Percentiles rank a stretch among this genome's conserved stretches.
These are phyloP conservation scores for Pyrochroa serraticornis DNA, from an alignment of 2,888 invertebrate species.

Conservation along the genomic window DNA sequence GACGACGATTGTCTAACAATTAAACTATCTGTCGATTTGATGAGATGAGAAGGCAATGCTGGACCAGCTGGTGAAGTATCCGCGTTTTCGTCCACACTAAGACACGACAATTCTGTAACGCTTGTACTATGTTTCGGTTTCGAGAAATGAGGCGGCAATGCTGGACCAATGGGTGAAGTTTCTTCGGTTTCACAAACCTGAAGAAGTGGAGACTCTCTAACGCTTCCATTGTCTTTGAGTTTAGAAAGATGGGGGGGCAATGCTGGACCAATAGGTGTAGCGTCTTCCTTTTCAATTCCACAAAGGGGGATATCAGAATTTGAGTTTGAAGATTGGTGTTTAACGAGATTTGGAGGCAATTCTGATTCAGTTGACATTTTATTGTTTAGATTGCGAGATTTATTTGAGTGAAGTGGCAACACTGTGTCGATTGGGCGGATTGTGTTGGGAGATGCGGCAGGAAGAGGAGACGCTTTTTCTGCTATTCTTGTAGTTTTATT, in stretches of 20 bases:
- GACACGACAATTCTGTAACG: background rate
- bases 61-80: slow-evolving; percentile 35
- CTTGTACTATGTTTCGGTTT: background rate
- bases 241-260: slow-evolving; percentile 9
- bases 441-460: too few species aligned
- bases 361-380: background rate
- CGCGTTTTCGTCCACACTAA: background rate
- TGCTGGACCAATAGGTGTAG: slow-evolving; percentile 6
- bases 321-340: background rate
- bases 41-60: slow-evolving; percentile 43
- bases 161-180: slow-evolving; percentile 32
- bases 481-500: background rate
- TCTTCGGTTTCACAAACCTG: slow-evolving; percentile 1
- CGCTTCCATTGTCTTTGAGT: background rate
- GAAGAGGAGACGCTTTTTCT: background rate
- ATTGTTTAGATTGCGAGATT: background rate
- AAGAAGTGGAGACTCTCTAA: background rate
- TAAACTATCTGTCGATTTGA: slow-evolving; percentile 11
- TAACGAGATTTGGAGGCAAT: background rate
- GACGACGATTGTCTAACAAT: background rate
- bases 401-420: too few species aligned
- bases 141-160: slow-evolving; percentile 31
- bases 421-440: too few species aligned
- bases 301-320: background rate
- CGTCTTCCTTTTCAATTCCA: background rate